Evolutionary conservation across 1,140 invertebrate genomes (phyloP).

Genomic region (Octopus sinensis): DNA sequence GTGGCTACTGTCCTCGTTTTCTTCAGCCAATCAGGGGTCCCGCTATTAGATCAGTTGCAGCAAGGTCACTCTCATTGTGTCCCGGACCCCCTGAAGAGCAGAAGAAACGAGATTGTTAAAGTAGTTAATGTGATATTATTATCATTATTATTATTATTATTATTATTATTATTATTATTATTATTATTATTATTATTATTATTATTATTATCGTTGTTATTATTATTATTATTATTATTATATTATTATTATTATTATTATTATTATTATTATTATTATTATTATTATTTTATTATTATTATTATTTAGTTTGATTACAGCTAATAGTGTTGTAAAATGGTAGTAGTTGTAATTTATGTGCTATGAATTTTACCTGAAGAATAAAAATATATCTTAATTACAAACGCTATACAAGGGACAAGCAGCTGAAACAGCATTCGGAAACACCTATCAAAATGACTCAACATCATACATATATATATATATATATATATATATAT

Average conservation of each 20-base stretch:
- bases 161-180: not conserved
- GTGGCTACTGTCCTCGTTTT: not conserved
- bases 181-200: not conserved
- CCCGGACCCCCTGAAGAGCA: not conserved
- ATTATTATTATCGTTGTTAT: not conserved
- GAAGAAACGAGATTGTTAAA: conserved; percentile 8
- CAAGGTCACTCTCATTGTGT: not conserved
- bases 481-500: not conserved
- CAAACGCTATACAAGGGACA: not conserved
- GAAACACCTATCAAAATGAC: not conserved
- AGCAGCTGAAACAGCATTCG: not conserved
- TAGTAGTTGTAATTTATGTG: not conserved
- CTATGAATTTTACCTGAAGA: not conserved
- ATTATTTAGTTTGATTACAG: not conserved
- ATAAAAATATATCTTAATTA: not conserved
- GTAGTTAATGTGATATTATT: not conserved
- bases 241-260: not conserved
- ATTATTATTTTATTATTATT: not conserved
- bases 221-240: conserved; percentile 6
- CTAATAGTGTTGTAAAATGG: not conserved
- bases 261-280: not conserved
- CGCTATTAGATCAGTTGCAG: not conserved
- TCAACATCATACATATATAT: not conserved
- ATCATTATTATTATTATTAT: not conserved
- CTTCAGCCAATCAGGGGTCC: not conserved